Evolutionary conservation across 1,140 invertebrate genomes (phyloP).

Genomic region (Papilio machaon): DNA sequence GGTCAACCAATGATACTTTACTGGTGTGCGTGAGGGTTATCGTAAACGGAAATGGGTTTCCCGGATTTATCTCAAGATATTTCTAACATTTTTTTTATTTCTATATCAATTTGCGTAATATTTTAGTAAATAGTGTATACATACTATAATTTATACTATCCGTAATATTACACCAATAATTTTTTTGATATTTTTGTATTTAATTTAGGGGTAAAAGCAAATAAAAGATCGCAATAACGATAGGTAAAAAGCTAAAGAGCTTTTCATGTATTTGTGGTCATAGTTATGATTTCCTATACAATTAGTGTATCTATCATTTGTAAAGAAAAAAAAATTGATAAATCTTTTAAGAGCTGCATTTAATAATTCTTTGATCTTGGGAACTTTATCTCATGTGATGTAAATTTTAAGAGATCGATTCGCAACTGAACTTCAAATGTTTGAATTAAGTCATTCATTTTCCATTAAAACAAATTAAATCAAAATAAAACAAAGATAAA

Average conservation of each 20-base stretch:
- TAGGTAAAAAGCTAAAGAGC: neutral
- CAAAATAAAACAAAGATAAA: neutral
- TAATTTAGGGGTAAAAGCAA: too few relatives aligned
- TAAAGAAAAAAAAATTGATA: too few relatives aligned
- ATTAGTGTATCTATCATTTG: too few relatives aligned
- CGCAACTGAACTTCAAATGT: conserved; percentile 35
- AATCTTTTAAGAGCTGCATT: neutral
- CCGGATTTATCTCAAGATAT: conserved; percentile 45
- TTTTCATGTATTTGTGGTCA: neutral
- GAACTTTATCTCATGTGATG: conserved; percentile 21
- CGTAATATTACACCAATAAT: too few relatives aligned
- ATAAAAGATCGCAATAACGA: too few relatives aligned
- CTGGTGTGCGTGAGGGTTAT: conserved; percentile 47
- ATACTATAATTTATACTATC: neutral
- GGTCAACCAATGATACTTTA: conserved; percentile 41
- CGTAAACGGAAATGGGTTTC: conserved; percentile 36
- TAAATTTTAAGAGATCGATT: conserved; percentile 46
- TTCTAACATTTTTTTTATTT: conserved; percentile 4
- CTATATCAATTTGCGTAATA: neutral
- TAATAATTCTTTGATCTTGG: neutral
- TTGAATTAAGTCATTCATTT: conserved; percentile 30
- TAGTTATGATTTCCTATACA: too few relatives aligned
- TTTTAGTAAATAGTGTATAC: neutral
- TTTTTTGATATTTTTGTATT: too few relatives aligned
- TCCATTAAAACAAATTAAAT: conserved; percentile 4